phyloP scores from a whole-genome alignment of 2,888 invertebrate genomes.

The Acronicta aceris region DNA sequence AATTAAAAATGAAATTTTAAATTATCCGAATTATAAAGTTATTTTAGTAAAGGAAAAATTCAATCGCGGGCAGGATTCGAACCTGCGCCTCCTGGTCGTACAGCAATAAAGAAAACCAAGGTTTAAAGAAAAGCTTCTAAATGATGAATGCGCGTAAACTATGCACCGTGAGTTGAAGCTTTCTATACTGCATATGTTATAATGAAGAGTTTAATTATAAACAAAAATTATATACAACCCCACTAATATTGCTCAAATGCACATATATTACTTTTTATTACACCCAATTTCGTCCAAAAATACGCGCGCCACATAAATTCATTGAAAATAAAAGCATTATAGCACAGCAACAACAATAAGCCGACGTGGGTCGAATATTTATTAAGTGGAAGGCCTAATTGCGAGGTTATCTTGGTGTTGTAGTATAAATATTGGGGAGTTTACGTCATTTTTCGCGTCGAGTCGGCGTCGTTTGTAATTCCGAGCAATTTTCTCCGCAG shows the following conservation, averaged over 20 bases:
- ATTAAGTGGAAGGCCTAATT: constrained; percentile 59
- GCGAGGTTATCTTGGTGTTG: constrained; percentile 52
- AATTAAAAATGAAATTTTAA: too few relatives aligned
- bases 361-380: constrained; percentile 60
- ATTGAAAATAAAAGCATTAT: constrained; percentile 61
- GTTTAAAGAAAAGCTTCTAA: too few relatives aligned
- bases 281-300: constrained; percentile 45
- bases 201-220: too few relatives aligned
- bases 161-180: too few relatives aligned
- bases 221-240: not conserved
- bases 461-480: constrained; percentile 49
- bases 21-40: too few relatives aligned
- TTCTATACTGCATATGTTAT: too few relatives aligned
- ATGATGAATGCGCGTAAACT: too few relatives aligned
- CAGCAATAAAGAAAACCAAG: too few relatives aligned
- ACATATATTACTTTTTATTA: constrained; percentile 46
- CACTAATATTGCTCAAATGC: constrained; percentile 36
- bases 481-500: constrained; percentile 49
- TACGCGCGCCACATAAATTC: constrained; percentile 48
- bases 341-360: constrained; percentile 56
- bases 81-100: too few relatives aligned
- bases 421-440: constrained; percentile 44
- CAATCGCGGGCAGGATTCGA: too few relatives aligned
- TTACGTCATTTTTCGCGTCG: constrained; percentile 51
- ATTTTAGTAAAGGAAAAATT: too few relatives aligned